phyloP scores from a whole-genome alignment of 1,140 invertebrate species.

The Drosophila erecta region DNA sequence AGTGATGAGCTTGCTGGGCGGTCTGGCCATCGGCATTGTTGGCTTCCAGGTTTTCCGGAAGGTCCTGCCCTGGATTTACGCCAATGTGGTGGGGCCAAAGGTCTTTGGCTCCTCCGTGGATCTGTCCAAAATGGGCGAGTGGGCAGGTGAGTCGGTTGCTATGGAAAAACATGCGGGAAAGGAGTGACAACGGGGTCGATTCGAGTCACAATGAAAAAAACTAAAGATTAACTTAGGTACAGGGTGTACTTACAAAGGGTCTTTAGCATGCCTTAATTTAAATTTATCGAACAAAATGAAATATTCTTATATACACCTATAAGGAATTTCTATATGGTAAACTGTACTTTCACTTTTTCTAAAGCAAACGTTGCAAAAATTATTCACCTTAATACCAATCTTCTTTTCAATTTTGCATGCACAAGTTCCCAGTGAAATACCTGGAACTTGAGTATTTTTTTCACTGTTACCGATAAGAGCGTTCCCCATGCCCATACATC shows the following conservation, averaged over 20 bases:
- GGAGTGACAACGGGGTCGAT: slow-evolving; percentile 13
- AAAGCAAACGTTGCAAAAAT: no score
- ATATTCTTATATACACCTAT: no score
- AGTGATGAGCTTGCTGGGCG: slow-evolving; percentile 52
- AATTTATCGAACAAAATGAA: no score
- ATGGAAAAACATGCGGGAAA: not conserved
- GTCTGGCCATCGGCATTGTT: slow-evolving; percentile 70
- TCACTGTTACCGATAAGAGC: slow-evolving; percentile 44
- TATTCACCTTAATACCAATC: no score
- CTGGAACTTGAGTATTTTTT: not conserved
- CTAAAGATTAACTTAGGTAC: no score
- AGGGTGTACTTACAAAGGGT: no score
- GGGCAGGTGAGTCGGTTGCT: slow-evolving; percentile 85
- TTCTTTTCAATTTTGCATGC: not conserved
- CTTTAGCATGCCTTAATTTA: no score
- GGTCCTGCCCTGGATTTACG: slow-evolving; percentile 83
- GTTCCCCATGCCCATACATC: not conserved
- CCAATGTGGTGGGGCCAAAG: slow-evolving; percentile 83
- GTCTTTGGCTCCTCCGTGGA: slow-evolving; percentile 83
- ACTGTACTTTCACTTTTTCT: not conserved
- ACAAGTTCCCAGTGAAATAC: not conserved
- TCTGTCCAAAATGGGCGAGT: slow-evolving; percentile 84
- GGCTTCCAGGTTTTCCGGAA: slow-evolving; percentile 71
- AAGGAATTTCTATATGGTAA: no score
- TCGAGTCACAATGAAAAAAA: slow-evolving; percentile 17